Base-by-base conservation (phyloP, 2,113 vertebrate species). In the Baryphthengus martii region DNA sequence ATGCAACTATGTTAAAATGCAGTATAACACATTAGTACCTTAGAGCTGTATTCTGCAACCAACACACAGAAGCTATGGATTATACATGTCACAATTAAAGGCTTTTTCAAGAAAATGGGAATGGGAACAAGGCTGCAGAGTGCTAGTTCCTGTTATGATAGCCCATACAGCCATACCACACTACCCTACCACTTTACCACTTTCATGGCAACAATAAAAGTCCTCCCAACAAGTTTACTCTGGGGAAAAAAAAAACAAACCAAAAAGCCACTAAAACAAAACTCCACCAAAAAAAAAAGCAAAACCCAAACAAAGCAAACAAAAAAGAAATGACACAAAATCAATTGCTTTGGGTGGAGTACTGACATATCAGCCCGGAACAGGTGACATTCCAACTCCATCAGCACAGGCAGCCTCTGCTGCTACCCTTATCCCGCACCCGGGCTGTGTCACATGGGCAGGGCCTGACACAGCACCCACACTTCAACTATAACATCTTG, bases 341-440 rank as follows among this genome's bases (percentile, higher is more conserved):
- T n/a, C 2, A 13, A 31, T 11, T 33, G 21, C 16, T 83, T 67
- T 89, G 39, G 15, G 11, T 45, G 35, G 17, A 63, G 4, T 6
- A 45, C 10, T 72, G 71, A 28, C 28, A 1, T 3, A 49, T 2
- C 16, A 77, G 45, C 61, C 40, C 1, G 4, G 42, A 59, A 66
- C 14, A 71, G 28, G 8, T 31, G 31, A 12, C 16, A 5, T 49
- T 74, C 61, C 39, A 39, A 3, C 7, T 7, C 2, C 40, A 23
- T 2, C 5, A n/a, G 44, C 62, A n/a, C 33, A 10, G 3, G 47
- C 52, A 63, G 49, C 24, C 56, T 1, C 56, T 1, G 1, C 67
- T 53, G n/a, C 14, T 8, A 1, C 14, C 39, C 40, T 13, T 6
- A 10, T 1, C 25, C 26, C 0, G 7, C 12, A 0, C 47, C 5